A percentile compares a stretch with the other conserved stretches of the same genome.
phyloP scores from a whole-genome alignment of 2,113 vertebrate species.

The Podarcis raffonei region DNA sequence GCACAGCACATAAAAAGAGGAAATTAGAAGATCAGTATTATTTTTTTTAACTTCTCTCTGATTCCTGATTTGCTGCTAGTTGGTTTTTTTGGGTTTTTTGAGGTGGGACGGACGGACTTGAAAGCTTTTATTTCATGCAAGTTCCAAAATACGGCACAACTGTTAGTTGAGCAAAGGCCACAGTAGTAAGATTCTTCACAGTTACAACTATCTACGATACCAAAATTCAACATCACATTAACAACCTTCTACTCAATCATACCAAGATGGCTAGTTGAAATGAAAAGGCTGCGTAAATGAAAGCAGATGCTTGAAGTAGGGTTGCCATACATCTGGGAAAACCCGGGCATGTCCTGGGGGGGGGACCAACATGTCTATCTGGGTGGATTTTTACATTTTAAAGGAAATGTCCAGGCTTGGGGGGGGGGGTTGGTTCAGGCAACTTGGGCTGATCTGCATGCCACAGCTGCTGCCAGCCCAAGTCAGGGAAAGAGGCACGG shows the following conservation, averaged over 20 bases:
- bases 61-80: not conserved
- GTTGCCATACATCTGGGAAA: no score
- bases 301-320: no score
- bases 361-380: no score
- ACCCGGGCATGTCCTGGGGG: no score
- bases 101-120: slow-evolving; percentile 6
- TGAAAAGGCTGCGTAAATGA: no score
- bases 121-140: slow-evolving; percentile 79
- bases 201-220: slow-evolving; percentile 54
- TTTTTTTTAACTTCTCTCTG: not conserved
- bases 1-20: not conserved
- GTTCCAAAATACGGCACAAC: slow-evolving; percentile 75
- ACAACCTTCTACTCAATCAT: slow-evolving; percentile 33
- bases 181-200: slow-evolving; percentile 60
- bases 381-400: no score
- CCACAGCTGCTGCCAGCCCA: no score
- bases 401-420: no score
- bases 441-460: no score
- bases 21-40: not conserved
- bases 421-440: no score
- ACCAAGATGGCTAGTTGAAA: slow-evolving; percentile 28
- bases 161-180: slow-evolving; percentile 69
- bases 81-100: no score
- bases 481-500: no score
- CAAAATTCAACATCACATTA: slow-evolving; percentile 55